Evolutionary conservation across 2,113 vertebrate genomes (phyloP).

Genomic region (Columbina picui): DNA sequence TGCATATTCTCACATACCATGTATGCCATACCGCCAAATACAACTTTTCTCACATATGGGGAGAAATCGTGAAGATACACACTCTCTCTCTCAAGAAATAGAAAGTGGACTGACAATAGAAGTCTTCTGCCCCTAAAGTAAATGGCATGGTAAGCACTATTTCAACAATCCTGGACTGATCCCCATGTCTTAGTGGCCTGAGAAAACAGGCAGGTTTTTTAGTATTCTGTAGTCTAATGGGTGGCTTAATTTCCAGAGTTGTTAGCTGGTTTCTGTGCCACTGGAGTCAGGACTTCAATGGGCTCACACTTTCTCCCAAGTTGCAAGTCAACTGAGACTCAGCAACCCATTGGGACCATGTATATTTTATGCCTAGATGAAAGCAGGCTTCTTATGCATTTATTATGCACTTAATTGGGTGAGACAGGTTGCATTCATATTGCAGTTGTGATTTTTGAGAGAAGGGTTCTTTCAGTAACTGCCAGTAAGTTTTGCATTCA

Average conservation of each 20-base stretch:
- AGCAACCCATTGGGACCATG: background rate
- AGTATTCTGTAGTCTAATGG: background rate
- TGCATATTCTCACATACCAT: fast-evolving
- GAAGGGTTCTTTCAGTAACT: background rate
- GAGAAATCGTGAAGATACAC: background rate
- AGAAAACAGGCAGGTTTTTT: background rate
- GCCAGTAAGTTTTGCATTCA: background rate
- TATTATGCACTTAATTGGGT: background rate
- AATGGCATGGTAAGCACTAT: background rate
- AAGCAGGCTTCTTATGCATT: background rate
- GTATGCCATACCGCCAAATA: background rate
- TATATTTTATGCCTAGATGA: background rate
- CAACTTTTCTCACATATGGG: background rate
- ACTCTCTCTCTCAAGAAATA: background rate
- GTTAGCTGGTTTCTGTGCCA: background rate
- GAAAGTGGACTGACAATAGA: background rate
- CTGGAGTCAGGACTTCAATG: fast-evolving
- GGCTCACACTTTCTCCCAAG: background rate
- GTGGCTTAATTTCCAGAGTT: background rate
- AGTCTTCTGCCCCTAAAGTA: background rate
- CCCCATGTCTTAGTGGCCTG: background rate
- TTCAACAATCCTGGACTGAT: background rate
- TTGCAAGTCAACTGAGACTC: background rate
- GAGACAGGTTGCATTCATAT: background rate
- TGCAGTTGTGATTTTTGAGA: background rate